Evolutionary conservation across 2,113 vertebrate genomes (phyloP).

Genomic region (Hydrolagus affinis): DNA sequence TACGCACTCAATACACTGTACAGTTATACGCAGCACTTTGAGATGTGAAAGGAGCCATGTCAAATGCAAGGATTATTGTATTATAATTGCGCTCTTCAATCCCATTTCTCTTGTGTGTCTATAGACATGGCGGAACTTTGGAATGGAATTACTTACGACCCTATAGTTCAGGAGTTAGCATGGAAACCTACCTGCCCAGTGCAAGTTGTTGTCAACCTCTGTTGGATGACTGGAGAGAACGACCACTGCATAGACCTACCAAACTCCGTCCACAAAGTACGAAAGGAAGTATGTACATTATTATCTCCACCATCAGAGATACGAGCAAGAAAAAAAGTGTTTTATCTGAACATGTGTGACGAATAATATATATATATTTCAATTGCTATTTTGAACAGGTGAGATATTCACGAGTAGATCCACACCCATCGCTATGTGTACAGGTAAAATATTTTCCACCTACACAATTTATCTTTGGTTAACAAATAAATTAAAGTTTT

Average conservation of each 20-base stretch:
- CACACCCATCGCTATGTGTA: slow-evolving; percentile 71
- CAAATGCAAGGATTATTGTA: not conserved
- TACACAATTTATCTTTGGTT: no score
- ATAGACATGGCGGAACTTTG: slow-evolving; percentile 64
- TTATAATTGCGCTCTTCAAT: not conserved
- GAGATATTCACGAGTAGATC: slow-evolving; percentile 63
- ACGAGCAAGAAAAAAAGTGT: not conserved
- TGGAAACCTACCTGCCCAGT: slow-evolving; percentile 68
- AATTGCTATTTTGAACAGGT: slow-evolving; percentile 52
- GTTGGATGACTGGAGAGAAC: slow-evolving; percentile 44
- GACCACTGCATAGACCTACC: slow-evolving; percentile 56
- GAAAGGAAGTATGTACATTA: slow-evolving; percentile 55
- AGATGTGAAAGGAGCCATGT: not conserved
- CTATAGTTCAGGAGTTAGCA: slow-evolving; percentile 51
- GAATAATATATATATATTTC: slow-evolving; percentile 33
- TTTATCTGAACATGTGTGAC: not conserved
- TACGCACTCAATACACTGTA: not conserved
- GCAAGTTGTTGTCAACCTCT: slow-evolving; percentile 52
- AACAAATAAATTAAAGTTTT: not conserved
- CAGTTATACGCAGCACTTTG: not conserved
- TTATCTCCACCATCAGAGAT: not conserved
- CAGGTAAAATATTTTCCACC: slow-evolving; percentile 56
- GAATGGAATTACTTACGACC: slow-evolving; percentile 64
- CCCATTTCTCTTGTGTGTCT: slow-evolving; percentile 34
- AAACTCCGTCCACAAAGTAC: slow-evolving; percentile 46